Base-by-base conservation (phyloP, 2,797 vertebrate genomes). In the Sebastes oblongus region DNA sequence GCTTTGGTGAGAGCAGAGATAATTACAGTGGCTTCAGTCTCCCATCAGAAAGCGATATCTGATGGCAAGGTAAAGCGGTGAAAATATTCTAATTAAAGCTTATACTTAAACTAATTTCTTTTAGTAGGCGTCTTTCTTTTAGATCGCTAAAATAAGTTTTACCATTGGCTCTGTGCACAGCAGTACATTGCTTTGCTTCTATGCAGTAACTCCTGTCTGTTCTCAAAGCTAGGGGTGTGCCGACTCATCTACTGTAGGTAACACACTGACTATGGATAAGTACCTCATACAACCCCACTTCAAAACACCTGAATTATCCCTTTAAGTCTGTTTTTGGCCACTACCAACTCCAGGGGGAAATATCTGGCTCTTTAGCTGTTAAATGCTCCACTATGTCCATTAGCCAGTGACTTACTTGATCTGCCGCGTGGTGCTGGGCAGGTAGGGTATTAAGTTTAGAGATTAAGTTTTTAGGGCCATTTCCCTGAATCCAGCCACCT, bases 81-180 rank as follows among this genome's bases (percentile, higher is more conserved):
- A 9, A 50, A 50, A 20, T 50, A 50, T 50, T 50, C 18, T 2
- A 3, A 50, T 50, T 50, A 50, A 0, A 50, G 46, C 18, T 8
- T 20, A 50, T 18, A 18, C 42, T 46, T 46, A 29, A 46, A 46
- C 1, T 1, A 0, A 50, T 52, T 52, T 52, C 0, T 52, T 50
- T 52, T n/a, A 50, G 14, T 18, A 1, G 42, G 1, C 14, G 6
- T n/a, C 46, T 52, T 52, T 52, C 46, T 52, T 52, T 52, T 52
- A 52, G 18, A 0, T 52, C 0, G 18, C 46, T 52, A 52, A 52
- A 52, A 52, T 52, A 0, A 4, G 46, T 52, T 52, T n/a, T 52
- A n/a, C 46, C 2, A 8, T n/a, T 0, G 3, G 0, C 46, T 52
- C 8, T 0, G 18, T 52, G 18, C 46, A n/a, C 18, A 52, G 46